Evolutionary conservation across 2,797 vertebrate genomes (phyloP), one percentile per base, ranked within the genome.

Genomic region (Chrysocyon brachyurus): DNA sequence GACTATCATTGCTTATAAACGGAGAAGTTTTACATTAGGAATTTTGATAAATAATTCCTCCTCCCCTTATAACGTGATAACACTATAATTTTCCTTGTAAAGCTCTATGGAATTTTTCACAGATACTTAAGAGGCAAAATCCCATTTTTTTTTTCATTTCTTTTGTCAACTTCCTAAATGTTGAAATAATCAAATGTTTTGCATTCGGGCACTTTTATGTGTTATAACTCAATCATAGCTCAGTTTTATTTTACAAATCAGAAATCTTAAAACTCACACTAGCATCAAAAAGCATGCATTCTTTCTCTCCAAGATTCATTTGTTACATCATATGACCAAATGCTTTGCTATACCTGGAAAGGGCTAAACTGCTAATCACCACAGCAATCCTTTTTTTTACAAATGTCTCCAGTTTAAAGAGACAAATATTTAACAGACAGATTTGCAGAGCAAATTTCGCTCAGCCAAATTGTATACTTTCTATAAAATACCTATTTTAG

Each of bases 131-230:
- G 4, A 61, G 12, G 66, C 19, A 87, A 96, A 84, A 73, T 64
- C 77, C 26, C 78, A 36, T 89, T 96, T 66, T 56, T 89, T 33
- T 9, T 90, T 66, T 82, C 26, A 87, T 91, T 96, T 66, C 61
- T 89, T 33, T 9, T 87, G 52, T 56, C 88, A 63, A 92, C 28
- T 87, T 64, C 46, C 36, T 86, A 88, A 85, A 88, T 64, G 73
- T 33, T 85, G 31, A 78, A 68, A 66, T 72, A 72, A 91, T 91
- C 17, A 66, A 87, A 17, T 78, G 2, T 86, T 90, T 70, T 66
- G 16, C 2, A 49, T 63, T 94, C 15, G 59, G 59, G 33, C 4
- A 78, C 11, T 92, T 96, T 64, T 72, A 83, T 64, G 3, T 72
- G 61, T 64, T 81, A 63, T 46, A 87, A 54, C 12, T 54, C 31